Base-by-base conservation (phyloP, 2,113 vertebrate species). In the Thymallus thymallus region DNA sequence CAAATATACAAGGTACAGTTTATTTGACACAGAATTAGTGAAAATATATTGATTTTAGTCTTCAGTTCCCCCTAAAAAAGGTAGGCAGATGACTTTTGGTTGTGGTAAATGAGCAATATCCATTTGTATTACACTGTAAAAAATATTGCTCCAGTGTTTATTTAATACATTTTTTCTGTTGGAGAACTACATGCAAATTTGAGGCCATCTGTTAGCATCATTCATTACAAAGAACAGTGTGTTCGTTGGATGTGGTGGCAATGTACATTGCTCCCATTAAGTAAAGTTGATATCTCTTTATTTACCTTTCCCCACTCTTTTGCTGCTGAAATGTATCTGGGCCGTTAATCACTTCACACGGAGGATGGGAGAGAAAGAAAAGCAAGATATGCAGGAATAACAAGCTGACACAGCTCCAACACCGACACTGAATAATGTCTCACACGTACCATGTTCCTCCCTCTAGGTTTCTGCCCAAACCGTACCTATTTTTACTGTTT, bases 381-480 rank as follows among this genome's bases (percentile, higher is more conserved):
- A 82, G 72, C 72, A 75, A 81, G 69, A 67, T 77, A 74, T 87
- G 80, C 85, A 83, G 69, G 66, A 86, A 82, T 88, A 89, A 84
- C 81, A 84, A 82, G 87, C 84, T 86, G 86, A 86, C 81, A 74
- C 69, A 71, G 84, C 80, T 78, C 69, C 73, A 68, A 76, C 70
- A 67, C 68, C 7, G 13, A 69, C 78, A 70, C 20, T 74, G 75
- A 78, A 82, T 83, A 80, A 84, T 85, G 68, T 80, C 64, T 68
- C 7, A 32, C 60, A 68, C 60, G 4, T 60, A 41, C 35, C 67
- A 69, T 80, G 77, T 48, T 23, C 77, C 79, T 86, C 84, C 79
- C 88, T 58, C 30, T 41, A 67, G 76, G 77, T 76, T 82, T 76
- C 45, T 3, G 24, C 14, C 35, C 35, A 10, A 41, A 23, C 5